A percentile compares a stretch with the other conserved stretches of the same genome.
Conservation (phyloP, 2,888 invertebrate genomes). For the Tridacna crocea region DNA sequence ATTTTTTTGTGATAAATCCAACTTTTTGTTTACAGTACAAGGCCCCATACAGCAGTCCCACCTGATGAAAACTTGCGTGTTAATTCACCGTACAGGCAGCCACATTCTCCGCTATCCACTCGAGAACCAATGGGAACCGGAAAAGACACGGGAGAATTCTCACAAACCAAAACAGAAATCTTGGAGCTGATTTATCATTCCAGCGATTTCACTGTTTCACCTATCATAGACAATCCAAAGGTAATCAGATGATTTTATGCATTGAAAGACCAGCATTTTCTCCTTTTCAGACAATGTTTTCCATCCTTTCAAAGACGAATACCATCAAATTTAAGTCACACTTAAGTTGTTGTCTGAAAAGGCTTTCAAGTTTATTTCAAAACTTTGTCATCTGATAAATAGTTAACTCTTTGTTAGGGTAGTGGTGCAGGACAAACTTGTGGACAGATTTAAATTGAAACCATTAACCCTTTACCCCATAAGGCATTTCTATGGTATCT, state of each 20-base stretch:
- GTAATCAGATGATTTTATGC: slow-evolving; percentile 53
- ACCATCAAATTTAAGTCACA: too few species aligned
- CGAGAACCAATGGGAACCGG: slow-evolving; percentile 72
- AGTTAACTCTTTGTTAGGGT: too few species aligned
- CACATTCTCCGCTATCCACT: slow-evolving; percentile 76
- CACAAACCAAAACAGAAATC: slow-evolving; percentile 66
- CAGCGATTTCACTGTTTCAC: slow-evolving; percentile 80
- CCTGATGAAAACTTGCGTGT: slow-evolving; percentile 77
- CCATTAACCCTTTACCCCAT: too few species aligned
- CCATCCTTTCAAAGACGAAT: too few species aligned
- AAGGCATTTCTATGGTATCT: too few species aligned
- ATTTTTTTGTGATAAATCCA: too few species aligned
- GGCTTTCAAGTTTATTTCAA: too few species aligned
- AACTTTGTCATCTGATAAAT: too few species aligned
- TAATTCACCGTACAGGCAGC: slow-evolving; percentile 75
- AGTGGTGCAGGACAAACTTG: too few species aligned
- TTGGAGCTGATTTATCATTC: slow-evolving; percentile 79
- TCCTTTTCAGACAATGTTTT: neutral
- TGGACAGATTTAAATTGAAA: too few species aligned
- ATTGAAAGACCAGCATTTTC: neutral
- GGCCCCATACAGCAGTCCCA: slow-evolving; percentile 80
- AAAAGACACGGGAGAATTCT: slow-evolving; percentile 59
- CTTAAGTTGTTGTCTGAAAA: too few species aligned
- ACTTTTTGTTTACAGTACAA: slow-evolving; percentile 66
- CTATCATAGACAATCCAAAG: slow-evolving; percentile 82